Evolutionary conservation across 2,888 invertebrate genomes (phyloP), one percentile per base, ranked within the genome.

Genomic region (Lasioglossum calceatum): DNA sequence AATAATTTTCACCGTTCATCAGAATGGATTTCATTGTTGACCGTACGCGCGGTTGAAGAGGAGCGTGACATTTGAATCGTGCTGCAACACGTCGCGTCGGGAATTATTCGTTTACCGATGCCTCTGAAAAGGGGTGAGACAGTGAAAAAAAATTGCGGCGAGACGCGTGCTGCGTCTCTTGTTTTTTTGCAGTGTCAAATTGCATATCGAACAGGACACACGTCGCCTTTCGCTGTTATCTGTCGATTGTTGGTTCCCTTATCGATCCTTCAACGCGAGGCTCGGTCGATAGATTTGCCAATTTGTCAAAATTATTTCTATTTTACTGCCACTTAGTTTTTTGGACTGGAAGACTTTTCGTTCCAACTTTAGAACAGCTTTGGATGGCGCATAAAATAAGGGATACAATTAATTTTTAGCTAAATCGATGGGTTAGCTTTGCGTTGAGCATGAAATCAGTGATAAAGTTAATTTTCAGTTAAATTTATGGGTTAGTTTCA

Each of bases 1-100:
- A 84, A 84, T 84, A 72, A 84, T 81, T 84, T 77, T 76, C 47
- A 80, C 32, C 54, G 80, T 84, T 77, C 73, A 44, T 58, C 76
- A 36, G 81, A 72, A 77, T 81, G 77, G 54, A 77, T 77, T 84
- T 76, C 73, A 77, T 81, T 77, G 81, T 77, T 72, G 64, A 36
- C 72, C 16, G 50, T 50, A 64, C 36, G 32, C 67, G 23, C 23
- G 8, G 14, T 44, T 50, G 23, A 36, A 64, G 80, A 23, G 64
- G 5, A 19, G 42, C 16, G n/a, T 64, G 61, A 64, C 76, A 50
- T 80, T 83, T 72, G 75, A 75, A 61, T 83, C 42, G 47, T 4
- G 36, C n/a, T 50, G 32, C 72, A 72, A 72, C 75, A 44, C 72
- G 72, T 64, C 42, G 32, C 72, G 72, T 64, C 42, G n/a, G n/a